Base-by-base conservation (phyloP, 2,888 invertebrate genomes). In the Thecocarcelia acutangulata region DNA sequence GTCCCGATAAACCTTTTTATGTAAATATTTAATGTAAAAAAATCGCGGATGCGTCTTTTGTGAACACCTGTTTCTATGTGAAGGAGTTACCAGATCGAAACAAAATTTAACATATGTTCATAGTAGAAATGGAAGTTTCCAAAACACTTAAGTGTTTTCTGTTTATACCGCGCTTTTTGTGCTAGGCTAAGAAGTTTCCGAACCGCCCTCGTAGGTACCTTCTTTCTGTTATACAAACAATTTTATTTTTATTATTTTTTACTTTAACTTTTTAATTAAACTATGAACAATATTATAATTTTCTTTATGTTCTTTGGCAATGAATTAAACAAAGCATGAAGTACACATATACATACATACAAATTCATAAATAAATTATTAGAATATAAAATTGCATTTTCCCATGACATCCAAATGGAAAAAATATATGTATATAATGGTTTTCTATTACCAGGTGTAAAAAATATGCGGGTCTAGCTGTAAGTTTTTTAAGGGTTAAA, bases 381-480 rank as follows among this genome's bases (percentile, higher is more conserved):
- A 52, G 52, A 54, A 52, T 44, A 63, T 28, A 21, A 24, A 61
- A 28, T 73, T 54, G 52, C 73, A 54, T 64, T 74, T 46, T 74
- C 68, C 68, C 75, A 58, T 75, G 68, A 68, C 68, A 28, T 48
- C 9, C 40, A 15, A 75, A 58, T 68, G 17, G 9, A 50, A 48
- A 50, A 33, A 50, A 33, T 6, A 33, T n/a, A n/a, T n/a, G n/a
- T n/a, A 33, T 59, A 66, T 75, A 37, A 56, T 66, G 74, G 72
- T 44, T 1, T 40, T 56, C n/a, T 50, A 59, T 15, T 54, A 54
- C 73, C 73, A 73, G 73, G 73, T 73, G 73, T 54, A 52, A 61
- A 1, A n/a, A 73, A 33, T 42, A 54, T 63, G 54, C 73, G 44
- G 73, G 73, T 13, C 24, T 50, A 37, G 4, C 9, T 6, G 33